These are phyloP conservation scores for Oncorhynchus masou DNA, from an alignment of 2,113 vertebrate genomes.

Conservation along the genomic window DNA sequence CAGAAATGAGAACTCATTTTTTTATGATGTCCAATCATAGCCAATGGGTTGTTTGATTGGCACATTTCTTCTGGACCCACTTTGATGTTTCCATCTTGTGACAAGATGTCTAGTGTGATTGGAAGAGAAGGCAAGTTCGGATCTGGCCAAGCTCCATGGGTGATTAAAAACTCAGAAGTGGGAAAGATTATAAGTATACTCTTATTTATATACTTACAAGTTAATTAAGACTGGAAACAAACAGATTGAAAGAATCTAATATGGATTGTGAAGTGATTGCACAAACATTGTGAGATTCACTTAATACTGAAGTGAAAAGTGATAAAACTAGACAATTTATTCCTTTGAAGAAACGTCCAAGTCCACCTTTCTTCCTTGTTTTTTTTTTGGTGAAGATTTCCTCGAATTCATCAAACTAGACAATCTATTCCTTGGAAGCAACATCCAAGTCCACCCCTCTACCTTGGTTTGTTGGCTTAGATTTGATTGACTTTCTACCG, in stretches of 20 bases:
- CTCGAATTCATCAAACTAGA: too few relatives aligned
- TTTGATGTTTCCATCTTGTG: slow-evolving; percentile 25
- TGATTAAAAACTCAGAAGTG: slow-evolving; percentile 48
- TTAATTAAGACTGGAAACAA: neutral
- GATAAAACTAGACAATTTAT: too few relatives aligned
- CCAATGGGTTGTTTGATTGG: slow-evolving; percentile 51
- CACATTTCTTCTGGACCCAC: slow-evolving; percentile 39
- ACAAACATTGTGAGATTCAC: neutral
- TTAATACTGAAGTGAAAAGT: neutral
- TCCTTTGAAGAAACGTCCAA: neutral
- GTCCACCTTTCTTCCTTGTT: neutral
- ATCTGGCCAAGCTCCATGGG: slow-evolving; percentile 36
- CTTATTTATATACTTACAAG: neutral
- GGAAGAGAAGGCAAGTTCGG: slow-evolving; percentile 34
- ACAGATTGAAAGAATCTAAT: neutral
- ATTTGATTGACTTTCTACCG: too few relatives aligned
- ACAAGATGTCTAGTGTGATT: slow-evolving; percentile 50
- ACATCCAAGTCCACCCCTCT: neutral
- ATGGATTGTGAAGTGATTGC: slow-evolving; percentile 5
- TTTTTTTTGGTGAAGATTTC: neutral
- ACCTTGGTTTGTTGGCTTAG: neutral
- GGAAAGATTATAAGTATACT: neutral
- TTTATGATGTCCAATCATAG: slow-evolving; percentile 46
- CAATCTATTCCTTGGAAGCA: neutral
- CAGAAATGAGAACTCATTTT: slow-evolving; percentile 46